A percentile compares a stretch with the other conserved stretches of the same genome.
Evolutionary conservation across 2,797 vertebrate genomes (phyloP).

Genomic region (Pantherophis vulpinus): DNA sequence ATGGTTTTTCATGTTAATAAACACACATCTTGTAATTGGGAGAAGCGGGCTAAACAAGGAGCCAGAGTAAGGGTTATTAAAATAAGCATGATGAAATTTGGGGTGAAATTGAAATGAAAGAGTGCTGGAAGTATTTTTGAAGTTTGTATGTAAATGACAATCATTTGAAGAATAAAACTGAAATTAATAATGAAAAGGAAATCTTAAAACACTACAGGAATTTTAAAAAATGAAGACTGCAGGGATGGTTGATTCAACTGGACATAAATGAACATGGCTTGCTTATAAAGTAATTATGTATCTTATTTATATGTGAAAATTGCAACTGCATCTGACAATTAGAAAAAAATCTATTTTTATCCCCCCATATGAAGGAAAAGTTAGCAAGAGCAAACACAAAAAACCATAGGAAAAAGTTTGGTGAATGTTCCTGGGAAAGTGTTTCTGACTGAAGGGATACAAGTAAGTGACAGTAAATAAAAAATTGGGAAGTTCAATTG

Average conservation of each 20-base stretch:
- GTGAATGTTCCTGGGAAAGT: not conserved
- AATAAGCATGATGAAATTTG: not conserved
- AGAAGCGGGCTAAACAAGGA: not conserved
- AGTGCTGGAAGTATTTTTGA: not conserved
- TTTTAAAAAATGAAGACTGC: not conserved
- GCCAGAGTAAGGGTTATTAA: not conserved
- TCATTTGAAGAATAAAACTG: not conserved
- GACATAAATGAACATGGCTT: not conserved
- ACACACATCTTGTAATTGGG: not conserved
- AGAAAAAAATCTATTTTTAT: not conserved
- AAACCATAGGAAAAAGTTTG: not conserved
- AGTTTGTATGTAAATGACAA: not conserved
- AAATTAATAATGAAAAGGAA: not conserved
- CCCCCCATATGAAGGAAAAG: not conserved
- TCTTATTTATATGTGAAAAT: not conserved
- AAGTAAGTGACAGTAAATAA: not conserved
- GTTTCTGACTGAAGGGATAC: not conserved
- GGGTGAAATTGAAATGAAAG: not conserved
- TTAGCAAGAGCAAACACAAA: not conserved
- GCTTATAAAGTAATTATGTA: not conserved
- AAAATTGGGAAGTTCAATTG: not conserved
- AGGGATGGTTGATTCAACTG: not conserved
- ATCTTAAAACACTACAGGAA: not conserved
- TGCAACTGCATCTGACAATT: not conserved
- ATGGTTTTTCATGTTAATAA: not conserved